Evolutionary conservation across 2,888 invertebrate species (phyloP).

Genomic region (Polydrusus cervinus): DNA sequence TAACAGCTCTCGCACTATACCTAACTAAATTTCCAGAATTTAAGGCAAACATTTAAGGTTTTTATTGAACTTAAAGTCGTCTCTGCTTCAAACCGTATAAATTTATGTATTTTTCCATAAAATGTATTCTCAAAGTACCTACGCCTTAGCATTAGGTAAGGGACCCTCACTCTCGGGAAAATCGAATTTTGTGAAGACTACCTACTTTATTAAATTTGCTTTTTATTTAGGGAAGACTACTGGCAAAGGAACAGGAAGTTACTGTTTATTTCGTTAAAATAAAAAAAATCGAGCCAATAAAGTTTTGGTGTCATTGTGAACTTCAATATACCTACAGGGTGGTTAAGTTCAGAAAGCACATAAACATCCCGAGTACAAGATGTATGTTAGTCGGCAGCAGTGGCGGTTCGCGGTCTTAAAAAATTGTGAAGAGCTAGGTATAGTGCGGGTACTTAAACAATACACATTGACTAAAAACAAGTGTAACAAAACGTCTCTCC

Average conservation of each 20-base stretch:
- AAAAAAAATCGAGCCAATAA: no score
- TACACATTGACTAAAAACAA: no score
- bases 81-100: background rate
- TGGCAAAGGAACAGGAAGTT: background rate
- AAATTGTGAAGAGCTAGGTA: no score
- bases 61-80: conserved; percentile 1
- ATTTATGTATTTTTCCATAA: conserved; percentile 10
- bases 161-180: background rate
- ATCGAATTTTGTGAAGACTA: conserved; percentile 11
- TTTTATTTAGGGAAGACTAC: background rate
- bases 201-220: conserved; percentile 19
- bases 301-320: no score
- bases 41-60: background rate
- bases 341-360: no score
- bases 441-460: no score
- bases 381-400: no score
- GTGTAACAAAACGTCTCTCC: no score
- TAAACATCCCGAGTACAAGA: no score
- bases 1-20: no score
- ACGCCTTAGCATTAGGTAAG: conserved; percentile 1
- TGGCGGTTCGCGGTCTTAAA: no score
- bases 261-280: background rate
- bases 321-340: no score
- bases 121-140: conserved; percentile 3
- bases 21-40: background rate